Conservation (phyloP, 2,888 invertebrate species). For the Sepioteuthis lessoniana region DNA sequence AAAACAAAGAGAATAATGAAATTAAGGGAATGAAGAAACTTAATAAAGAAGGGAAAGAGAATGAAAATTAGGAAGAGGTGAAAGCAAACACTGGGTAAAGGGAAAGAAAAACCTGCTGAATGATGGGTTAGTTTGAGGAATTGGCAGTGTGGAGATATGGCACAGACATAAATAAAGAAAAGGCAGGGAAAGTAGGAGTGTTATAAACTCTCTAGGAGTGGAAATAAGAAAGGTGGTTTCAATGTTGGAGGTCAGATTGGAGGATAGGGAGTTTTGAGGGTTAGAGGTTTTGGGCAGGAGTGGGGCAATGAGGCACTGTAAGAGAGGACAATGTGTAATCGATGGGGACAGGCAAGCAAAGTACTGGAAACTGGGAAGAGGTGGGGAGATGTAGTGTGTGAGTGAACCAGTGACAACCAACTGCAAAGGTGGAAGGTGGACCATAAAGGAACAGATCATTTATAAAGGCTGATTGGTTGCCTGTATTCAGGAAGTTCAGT, state of each 20-base stretch:
- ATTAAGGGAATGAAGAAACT: background rate
- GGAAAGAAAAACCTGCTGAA: background rate
- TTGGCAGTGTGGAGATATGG: slow-evolving; percentile 5
- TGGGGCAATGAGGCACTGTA: background rate
- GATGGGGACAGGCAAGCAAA: slow-evolving; percentile 21
- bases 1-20: no score
- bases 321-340: background rate
- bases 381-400: background rate
- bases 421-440: slow-evolving; percentile 1
- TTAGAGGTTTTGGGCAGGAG: background rate
- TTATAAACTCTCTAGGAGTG: background rate
- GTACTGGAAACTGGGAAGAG: background rate
- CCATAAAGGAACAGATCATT: background rate
- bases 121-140: background rate
- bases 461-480: background rate
- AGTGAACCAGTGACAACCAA: background rate
- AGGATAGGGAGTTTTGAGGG: background rate
- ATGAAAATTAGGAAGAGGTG: background rate
- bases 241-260: slow-evolving; percentile 10
- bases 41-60: background rate
- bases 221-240: slow-evolving; percentile 1
- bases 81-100: background rate
- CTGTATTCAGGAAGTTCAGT: background rate
- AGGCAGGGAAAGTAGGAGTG: background rate
- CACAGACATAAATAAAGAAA: background rate